phyloP scores from a whole-genome alignment of 1,140 invertebrate genomes.

The Lordiphosa clarofinis region DNA sequence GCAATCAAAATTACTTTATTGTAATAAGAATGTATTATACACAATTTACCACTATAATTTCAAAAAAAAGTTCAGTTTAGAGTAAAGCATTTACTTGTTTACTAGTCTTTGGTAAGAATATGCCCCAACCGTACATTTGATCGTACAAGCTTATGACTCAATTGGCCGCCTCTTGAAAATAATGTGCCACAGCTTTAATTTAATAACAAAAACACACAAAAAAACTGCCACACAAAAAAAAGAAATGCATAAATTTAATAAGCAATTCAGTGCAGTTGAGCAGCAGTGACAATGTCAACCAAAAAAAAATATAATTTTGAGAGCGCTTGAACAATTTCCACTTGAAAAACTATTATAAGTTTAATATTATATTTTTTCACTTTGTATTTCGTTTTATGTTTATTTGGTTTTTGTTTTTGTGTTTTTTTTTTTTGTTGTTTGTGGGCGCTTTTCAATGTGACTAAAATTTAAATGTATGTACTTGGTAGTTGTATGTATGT shows the following conservation, averaged over 20 bases:
- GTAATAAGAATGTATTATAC: too few species aligned
- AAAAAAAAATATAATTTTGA: constrained; percentile 10
- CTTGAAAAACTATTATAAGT: constrained; percentile 9
- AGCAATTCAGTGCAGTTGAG: constrained; percentile 57
- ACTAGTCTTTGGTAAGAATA: constrained; percentile 28
- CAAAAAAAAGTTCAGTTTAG: too few species aligned
- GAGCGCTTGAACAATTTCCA: constrained; percentile 48
- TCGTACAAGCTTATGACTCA: neutral
- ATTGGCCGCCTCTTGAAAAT: neutral
- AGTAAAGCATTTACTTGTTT: too few species aligned
- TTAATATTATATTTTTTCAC: constrained; percentile 2
- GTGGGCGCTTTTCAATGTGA: constrained; percentile 5
- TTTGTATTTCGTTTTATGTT: constrained; percentile 2
- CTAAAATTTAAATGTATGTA: constrained; percentile 11
- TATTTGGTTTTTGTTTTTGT: neutral
- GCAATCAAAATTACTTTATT: too few species aligned
- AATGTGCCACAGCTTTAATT: constrained; percentile 3
- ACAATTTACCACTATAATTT: too few species aligned
- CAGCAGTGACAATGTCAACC: constrained; percentile 61
- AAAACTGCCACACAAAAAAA: constrained; percentile 24
- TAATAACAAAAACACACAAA: constrained; percentile 5
- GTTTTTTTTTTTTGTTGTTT: neutral
- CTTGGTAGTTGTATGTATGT: constrained; percentile 5
- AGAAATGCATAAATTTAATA: constrained; percentile 7
- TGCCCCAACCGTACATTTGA: neutral